phyloP scores from a whole-genome alignment of 2,113 vertebrate species.

The Gnathonemus echidnorhynchus region DNA sequence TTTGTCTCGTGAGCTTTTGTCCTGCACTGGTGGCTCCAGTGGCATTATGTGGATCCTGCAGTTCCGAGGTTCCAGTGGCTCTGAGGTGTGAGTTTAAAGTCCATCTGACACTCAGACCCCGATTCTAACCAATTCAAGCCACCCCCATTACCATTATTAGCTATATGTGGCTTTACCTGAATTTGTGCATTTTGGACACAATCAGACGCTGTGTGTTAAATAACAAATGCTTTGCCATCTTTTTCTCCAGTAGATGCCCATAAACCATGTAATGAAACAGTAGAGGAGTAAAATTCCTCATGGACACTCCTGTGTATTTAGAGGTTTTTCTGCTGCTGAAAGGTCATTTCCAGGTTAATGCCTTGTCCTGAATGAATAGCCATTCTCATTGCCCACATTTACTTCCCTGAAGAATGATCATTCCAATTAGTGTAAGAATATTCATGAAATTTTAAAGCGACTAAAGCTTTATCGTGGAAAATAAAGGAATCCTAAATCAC shows the following conservation, averaged over 20 bases:
- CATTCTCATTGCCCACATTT: conserved; percentile 49
- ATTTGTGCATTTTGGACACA: background rate
- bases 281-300: background rate
- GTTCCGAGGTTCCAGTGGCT: background rate
- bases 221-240: background rate
- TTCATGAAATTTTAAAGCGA: conserved; percentile 50
- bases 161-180: background rate
- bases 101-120: background rate
- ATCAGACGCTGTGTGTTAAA: background rate
- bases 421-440: conserved; percentile 41
- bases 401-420: background rate
- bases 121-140: background rate
- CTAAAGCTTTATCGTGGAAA: background rate
- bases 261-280: background rate
- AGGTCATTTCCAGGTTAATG: conserved; percentile 54
- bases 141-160: background rate
- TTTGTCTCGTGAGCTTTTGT: background rate
- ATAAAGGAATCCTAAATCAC: background rate
- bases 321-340: conserved; percentile 17
- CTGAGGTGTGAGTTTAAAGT: background rate
- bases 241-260: background rate
- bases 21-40: background rate
- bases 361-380: conserved; percentile 46
- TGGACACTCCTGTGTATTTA: background rate
- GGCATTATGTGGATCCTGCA: background rate